Percentiles rank a stretch among this genome's conserved stretches.
Evolutionary conservation across 1,140 invertebrate genomes (phyloP).

Genomic region (Condylostylus longicornis): DNA sequence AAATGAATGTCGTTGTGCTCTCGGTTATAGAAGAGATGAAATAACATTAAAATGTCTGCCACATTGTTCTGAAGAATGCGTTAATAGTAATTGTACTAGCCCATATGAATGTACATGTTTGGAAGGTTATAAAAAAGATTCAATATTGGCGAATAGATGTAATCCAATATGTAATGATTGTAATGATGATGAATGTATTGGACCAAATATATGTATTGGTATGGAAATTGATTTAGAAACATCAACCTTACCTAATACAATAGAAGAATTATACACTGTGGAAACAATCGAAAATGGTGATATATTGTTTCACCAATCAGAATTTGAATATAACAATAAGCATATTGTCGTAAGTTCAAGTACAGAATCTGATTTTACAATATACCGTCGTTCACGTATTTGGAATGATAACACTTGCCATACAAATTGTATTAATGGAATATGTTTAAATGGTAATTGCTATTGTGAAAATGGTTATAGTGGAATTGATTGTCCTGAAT

Average conservation of each 20-base stretch:
- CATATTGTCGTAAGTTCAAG: too few relatives aligned
- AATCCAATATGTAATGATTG: conserved; percentile 17
- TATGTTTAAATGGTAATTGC: too few relatives aligned
- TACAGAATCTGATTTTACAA: too few relatives aligned
- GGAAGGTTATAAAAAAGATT: conserved; percentile 33
- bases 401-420: too few relatives aligned
- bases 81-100: conserved; percentile 35
- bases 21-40: not conserved
- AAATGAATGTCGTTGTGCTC: not conserved
- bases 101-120: conserved; percentile 42
- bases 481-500: conserved; percentile 30
- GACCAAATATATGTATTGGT: conserved; percentile 39
- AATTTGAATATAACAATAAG: too few relatives aligned
- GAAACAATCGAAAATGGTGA: too few relatives aligned
- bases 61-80: conserved; percentile 33
- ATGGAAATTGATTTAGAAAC: conserved; percentile 40
- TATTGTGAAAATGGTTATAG: too few relatives aligned
- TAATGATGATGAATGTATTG: conserved; percentile 31
- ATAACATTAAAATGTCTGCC: conserved; percentile 30
- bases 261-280: too few relatives aligned
- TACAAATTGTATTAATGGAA: too few relatives aligned
- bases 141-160: conserved; percentile 23
- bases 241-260: too few relatives aligned
- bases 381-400: too few relatives aligned
- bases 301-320: too few relatives aligned